Evolutionary conservation across 2,797 vertebrate genomes (phyloP).

Genomic region (Clarias platycephalus): DNA sequence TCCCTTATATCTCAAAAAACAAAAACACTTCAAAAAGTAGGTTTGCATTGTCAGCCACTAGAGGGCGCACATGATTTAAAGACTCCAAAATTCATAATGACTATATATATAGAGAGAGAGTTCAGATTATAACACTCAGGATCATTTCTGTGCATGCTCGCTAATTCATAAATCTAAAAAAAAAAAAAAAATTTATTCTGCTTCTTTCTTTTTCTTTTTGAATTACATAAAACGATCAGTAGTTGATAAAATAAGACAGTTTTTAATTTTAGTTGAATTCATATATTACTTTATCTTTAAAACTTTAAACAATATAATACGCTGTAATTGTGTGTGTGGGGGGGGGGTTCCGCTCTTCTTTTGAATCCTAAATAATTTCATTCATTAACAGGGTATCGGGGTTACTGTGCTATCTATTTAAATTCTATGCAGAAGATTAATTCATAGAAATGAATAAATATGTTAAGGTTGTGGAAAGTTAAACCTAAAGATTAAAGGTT

Average conservation of each 20-base stretch:
- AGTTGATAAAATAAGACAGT: background rate
- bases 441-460: background rate
- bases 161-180: background rate
- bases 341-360: background rate
- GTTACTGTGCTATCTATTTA: background rate
- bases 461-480: background rate
- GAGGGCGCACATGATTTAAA: too few species aligned
- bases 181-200: background rate
- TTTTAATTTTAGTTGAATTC: background rate
- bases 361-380: background rate
- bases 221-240: background rate
- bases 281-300: background rate
- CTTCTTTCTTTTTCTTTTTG: background rate
- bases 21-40: background rate
- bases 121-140: background rate
- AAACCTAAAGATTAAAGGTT: background rate
- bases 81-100: background rate
- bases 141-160: background rate
- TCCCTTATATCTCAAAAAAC: background rate
- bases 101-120: background rate
- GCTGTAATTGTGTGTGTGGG: background rate
- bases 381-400: background rate
- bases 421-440: background rate
- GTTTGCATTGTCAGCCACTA: too few species aligned
- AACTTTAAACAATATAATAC: background rate